A percentile compares a stretch with the other conserved stretches of the same genome.
These are phyloP conservation scores for Atractosteus spatula DNA, from an alignment of 2,113 vertebrate species.

Conservation along the genomic window DNA sequence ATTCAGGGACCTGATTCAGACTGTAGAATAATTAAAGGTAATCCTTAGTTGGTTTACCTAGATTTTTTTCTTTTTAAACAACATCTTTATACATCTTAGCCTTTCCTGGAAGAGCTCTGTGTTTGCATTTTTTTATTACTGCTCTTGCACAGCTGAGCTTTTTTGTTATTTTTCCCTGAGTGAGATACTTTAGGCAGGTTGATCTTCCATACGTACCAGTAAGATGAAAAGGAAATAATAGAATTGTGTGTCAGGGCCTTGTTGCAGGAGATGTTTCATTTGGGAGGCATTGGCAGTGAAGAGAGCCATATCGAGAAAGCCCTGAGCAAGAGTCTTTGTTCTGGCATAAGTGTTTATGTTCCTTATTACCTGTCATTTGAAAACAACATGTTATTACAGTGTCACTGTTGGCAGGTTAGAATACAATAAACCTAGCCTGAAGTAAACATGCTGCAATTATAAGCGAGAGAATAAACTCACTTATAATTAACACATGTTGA, in stretches of 20 bases:
- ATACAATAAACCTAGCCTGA: conserved; percentile 20
- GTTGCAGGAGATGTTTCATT: conserved; percentile 41
- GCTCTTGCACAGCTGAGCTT: not conserved
- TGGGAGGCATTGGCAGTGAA: conserved; percentile 38
- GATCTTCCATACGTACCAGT: conserved; percentile 17
- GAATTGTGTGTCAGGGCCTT: conserved; percentile 23
- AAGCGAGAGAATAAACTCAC: conserved; percentile 15
- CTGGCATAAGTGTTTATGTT: conserved; percentile 19
- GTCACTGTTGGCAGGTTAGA: conserved; percentile 17
- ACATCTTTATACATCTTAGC: too few relatives aligned
- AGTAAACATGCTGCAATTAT: conserved; percentile 27
- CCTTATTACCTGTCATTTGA: conserved; percentile 28
- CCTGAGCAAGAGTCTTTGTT: conserved; percentile 22
- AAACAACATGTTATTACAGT: conserved; percentile 16
- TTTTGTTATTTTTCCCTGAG: not conserved
- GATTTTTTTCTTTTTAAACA: too few relatives aligned
- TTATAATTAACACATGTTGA: conserved; percentile 24
- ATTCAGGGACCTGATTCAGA: too few relatives aligned
- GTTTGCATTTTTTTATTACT: not conserved
- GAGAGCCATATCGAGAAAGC: conserved; percentile 28
- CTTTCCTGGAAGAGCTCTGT: too few relatives aligned
- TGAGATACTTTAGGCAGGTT: not conserved
- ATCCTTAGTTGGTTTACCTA: too few relatives aligned
- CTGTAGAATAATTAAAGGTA: too few relatives aligned
- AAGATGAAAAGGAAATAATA: conserved; percentile 36